Evolutionary conservation across 2,113 vertebrate species (phyloP).

Genomic region (Osmerus eperlanus): DNA sequence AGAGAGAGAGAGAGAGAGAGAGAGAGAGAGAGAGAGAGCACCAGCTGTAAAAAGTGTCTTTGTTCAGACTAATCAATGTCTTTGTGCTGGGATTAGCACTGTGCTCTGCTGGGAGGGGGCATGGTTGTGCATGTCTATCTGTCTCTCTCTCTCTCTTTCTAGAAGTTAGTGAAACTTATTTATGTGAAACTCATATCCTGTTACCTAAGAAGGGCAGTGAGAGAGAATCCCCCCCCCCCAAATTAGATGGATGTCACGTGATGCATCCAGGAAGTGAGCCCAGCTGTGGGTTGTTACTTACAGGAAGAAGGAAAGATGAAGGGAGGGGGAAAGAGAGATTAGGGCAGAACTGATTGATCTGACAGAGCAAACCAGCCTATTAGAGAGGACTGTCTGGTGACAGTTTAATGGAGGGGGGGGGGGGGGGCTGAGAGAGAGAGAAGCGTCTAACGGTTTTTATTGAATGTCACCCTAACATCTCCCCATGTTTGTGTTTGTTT

Average conservation of each 20-base stretch:
- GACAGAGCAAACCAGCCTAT: slow-evolving; percentile 23
- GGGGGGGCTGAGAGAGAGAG: not conserved
- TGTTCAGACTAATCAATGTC: not conserved
- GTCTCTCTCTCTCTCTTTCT: too few relatives aligned
- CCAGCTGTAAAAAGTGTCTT: too few relatives aligned
- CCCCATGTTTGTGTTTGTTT: too few relatives aligned
- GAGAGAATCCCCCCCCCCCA: too few relatives aligned
- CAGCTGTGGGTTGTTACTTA: not conserved
- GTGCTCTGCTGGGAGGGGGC: slow-evolving; percentile 33
- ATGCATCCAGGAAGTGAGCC: not conserved
- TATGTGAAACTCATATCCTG: too few relatives aligned
- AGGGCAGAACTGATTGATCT: slow-evolving; percentile 35
- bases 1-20: too few relatives aligned
- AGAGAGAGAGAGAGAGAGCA: too few relatives aligned
- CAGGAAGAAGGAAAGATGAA: slow-evolving; percentile 2
- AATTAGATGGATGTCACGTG: not conserved
- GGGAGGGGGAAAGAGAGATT: slow-evolving; percentile 4
- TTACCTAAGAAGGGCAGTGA: too few relatives aligned
- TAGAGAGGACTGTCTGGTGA: slow-evolving; percentile 11
- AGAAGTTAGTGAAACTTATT: too few relatives aligned
- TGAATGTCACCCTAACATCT: too few relatives aligned
- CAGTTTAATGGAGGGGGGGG: slow-evolving; percentile 32
- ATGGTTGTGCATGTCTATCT: not conserved
- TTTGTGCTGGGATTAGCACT: slow-evolving; percentile 65
- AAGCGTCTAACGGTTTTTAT: too few relatives aligned